Percentiles rank a stretch among this genome's conserved stretches.
Conservation (phyloP, 1,140 invertebrate species). For the Ceratoteleas bidentatus region DNA sequence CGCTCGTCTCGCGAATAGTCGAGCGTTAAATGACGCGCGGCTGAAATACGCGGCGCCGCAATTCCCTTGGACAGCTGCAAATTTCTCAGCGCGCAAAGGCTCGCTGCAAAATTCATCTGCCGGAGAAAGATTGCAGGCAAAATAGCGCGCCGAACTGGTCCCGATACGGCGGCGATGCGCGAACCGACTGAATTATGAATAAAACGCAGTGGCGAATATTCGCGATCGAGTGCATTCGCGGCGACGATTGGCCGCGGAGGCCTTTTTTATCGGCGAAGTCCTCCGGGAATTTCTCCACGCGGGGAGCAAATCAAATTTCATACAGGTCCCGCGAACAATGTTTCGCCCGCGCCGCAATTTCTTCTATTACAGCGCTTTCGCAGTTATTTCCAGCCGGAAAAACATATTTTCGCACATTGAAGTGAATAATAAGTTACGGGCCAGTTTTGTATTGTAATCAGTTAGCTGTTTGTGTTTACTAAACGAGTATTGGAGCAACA, state of each 20-base stretch:
- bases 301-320: slow-evolving; percentile 53
- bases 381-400: slow-evolving; percentile 16
- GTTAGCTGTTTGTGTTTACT: background rate
- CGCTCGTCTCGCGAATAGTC: slow-evolving; percentile 36
- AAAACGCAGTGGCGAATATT: slow-evolving; percentile 59
- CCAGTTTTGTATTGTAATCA: slow-evolving; percentile 22
- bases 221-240: slow-evolving; percentile 56
- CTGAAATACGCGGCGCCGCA: slow-evolving; percentile 51
- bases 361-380: slow-evolving; percentile 20
- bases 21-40: slow-evolving; percentile 58
- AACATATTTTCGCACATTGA: slow-evolving; percentile 22
- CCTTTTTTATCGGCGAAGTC: slow-evolving; percentile 54
- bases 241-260: slow-evolving; percentile 47
- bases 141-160: slow-evolving; percentile 41
- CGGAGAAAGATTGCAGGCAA: slow-evolving; percentile 51
- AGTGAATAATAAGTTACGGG: slow-evolving; percentile 7
- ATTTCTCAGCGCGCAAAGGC: slow-evolving; percentile 58
- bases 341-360: slow-evolving; percentile 18
- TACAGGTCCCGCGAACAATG: slow-evolving; percentile 31
- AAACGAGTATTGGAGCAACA: too few relatives aligned
- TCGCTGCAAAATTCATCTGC: slow-evolving; percentile 57
- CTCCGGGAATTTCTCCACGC: slow-evolving; percentile 20
- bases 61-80: slow-evolving; percentile 57
- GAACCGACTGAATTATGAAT: slow-evolving; percentile 68
- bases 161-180: slow-evolving; percentile 45